Conservation (phyloP, 2,113 vertebrate species). For the Lethenteron reissneri region DNA sequence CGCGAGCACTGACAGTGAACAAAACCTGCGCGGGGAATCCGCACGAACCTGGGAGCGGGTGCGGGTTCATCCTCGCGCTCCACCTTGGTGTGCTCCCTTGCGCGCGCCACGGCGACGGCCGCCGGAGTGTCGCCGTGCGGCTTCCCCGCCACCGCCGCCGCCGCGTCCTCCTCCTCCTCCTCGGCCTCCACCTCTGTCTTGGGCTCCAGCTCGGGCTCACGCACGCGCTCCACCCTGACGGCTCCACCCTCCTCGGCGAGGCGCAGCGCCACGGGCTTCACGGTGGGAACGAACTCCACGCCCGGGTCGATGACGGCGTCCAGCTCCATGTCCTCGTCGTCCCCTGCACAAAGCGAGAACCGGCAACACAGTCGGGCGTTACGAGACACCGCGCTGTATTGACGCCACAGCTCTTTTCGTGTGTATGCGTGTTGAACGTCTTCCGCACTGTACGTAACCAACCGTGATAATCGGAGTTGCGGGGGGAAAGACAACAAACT, state of each 20-base stretch:
- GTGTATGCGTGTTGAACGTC: too few species aligned
- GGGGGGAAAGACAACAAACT: too few species aligned
- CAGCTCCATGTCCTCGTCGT: conserved; percentile 71
- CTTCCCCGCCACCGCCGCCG: conserved; percentile 16
- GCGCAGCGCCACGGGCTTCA: too few species aligned
- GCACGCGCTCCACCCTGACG: conserved; percentile 19
- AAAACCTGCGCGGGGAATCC: too few species aligned
- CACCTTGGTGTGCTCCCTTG: conserved; percentile 26
- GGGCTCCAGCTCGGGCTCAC: conserved; percentile 61
- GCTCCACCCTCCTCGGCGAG: too few species aligned
- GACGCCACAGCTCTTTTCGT: too few species aligned
- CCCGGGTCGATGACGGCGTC: conserved; percentile 85
- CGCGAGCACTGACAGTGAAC: too few species aligned
- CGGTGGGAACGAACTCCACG: conserved; percentile 55
- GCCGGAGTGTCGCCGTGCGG: conserved; percentile 20
- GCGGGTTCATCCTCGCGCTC: conserved; percentile 24
- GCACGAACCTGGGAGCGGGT: conserved; percentile 19
- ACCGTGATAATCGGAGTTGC: too few species aligned
- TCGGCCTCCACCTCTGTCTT: conserved; percentile 61
- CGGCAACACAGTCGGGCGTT: neutral
- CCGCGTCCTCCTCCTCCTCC: conserved; percentile 26
- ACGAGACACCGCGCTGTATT: too few species aligned
- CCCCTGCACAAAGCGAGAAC: conserved; percentile 19
- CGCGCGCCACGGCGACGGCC: conserved; percentile 17
- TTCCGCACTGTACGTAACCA: too few species aligned